Base-by-base conservation (phyloP, 2,888 invertebrate species). In the Apamea sordens region DNA sequence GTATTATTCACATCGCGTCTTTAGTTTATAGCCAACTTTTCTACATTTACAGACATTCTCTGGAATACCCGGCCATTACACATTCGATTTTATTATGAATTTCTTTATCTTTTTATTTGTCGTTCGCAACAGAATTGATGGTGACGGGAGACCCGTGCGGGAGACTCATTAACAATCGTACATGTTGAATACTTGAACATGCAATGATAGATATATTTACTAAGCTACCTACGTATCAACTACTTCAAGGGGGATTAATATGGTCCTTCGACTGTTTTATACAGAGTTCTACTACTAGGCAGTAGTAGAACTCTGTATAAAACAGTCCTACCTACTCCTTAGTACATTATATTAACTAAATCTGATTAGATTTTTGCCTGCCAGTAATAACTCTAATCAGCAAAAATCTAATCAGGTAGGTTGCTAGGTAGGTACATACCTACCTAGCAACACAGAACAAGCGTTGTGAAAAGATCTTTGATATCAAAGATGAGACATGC, bases 1-100 rank as follows among this genome's bases (percentile, higher is more conserved):
- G 76, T 63, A 70, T 80, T 76, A 85, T 84, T 84, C 71, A 72
- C 36, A 71, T 64, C 73, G n/a, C 71, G 71, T 65, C 32, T 41
- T 36, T 59, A 63, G n/a, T 81, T 77, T 81, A 83, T 73, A 21
- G 69, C n/a, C 36, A 69, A 1, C 21, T 68, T 69, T 70, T 53
- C 10, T 64, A 53, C 41, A 32, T 53, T 8, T 64, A 53, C 41
- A 28, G n/a, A 24, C 15, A 76, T 76, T 85, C 41, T 56, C 65
- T 67, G 73, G 36, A 65, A 82, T 53, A 70, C 77, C 69, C 65
- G 36, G 47, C 53, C 44, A 41, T 81, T 76, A 41, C 24, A 50
- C 15, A n/a, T 67, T 44, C 18, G 15, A 28, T 70, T 73, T 72
- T 78, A 64, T 77, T 50, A 36, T 32, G 10, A 67, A 70, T 67